Evolutionary conservation across 2,113 vertebrate species (phyloP).

Genomic region (Tyrannus savana): DNA sequence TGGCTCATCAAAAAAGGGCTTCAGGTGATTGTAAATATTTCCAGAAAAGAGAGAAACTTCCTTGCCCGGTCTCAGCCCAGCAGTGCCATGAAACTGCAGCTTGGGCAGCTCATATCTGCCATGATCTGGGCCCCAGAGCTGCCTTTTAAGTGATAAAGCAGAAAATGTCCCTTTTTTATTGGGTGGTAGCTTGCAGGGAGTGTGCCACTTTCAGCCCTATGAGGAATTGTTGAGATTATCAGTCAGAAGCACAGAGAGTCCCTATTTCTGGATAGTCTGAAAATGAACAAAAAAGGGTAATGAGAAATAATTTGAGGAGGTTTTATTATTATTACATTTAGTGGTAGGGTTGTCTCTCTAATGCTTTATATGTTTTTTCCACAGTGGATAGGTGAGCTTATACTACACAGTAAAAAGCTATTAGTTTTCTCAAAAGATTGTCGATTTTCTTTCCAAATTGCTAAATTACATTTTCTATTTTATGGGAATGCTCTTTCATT

Average conservation of each 20-base stretch:
- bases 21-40: background rate
- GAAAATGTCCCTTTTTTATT: background rate
- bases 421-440: slow-evolving; percentile 59
- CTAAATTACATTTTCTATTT: slow-evolving; percentile 58
- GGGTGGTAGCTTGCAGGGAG: background rate
- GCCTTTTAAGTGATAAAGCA: background rate
- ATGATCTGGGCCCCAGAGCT: background rate
- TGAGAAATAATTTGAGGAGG: slow-evolving; percentile 24
- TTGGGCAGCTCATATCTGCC: background rate
- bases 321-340: slow-evolving; percentile 48
- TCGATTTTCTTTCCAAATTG: slow-evolving; percentile 47
- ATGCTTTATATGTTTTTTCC: slow-evolving; percentile 5
- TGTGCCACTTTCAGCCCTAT: background rate
- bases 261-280: background rate
- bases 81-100: background rate
- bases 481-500: slow-evolving; percentile 59
- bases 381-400: slow-evolving; percentile 7
- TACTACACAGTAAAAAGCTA: slow-evolving; percentile 35
- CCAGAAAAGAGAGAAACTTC: background rate
- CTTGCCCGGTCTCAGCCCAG: background rate
- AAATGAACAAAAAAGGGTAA: background rate
- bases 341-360: background rate
- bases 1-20: background rate
- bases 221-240: background rate
- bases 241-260: background rate